phyloP scores from a whole-genome alignment of 2,113 vertebrate species.

The Mormyrus iriodes region DNA sequence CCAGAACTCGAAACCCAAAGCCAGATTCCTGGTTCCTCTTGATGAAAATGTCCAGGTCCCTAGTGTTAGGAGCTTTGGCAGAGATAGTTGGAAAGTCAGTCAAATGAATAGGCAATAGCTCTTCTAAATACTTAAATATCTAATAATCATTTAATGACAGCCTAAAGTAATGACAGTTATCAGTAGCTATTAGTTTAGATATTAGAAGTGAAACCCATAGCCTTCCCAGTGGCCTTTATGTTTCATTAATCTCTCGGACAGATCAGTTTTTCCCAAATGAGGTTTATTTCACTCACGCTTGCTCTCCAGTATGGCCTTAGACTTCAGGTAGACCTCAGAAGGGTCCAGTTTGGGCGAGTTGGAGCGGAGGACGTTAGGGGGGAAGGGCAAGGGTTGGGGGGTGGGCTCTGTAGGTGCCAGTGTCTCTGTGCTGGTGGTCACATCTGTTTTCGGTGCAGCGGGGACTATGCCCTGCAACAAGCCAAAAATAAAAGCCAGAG shows the following conservation, averaged over 20 bases:
- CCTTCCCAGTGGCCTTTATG: not conserved
- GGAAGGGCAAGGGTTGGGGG: conserved; percentile 75
- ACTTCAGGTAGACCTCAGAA: conserved; percentile 90
- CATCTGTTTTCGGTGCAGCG: conserved; percentile 67
- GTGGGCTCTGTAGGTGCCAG: conserved; percentile 57
- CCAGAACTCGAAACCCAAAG: conserved; percentile 93
- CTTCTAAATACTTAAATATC: not conserved
- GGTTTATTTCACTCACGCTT: conserved; percentile 74
- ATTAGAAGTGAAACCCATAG: not conserved
- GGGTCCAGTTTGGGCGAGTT: conserved; percentile 86
- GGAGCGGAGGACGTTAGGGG: conserved; percentile 62
- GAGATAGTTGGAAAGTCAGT: conserved; percentile 12
- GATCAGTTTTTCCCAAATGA: not conserved
- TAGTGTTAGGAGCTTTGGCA: conserved; percentile 80
- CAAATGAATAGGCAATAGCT: not conserved
- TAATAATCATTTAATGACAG: not conserved
- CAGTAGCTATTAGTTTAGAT: not conserved
- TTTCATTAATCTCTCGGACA: not conserved
- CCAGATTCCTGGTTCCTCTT: conserved; percentile 93
- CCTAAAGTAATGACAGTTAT: not conserved
- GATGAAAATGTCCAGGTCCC: conserved; percentile 87
- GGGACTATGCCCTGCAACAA: not conserved
- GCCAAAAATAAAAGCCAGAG: not conserved
- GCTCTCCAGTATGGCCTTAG: conserved; percentile 82
- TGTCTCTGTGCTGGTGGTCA: conserved; percentile 67